Base-by-base conservation (phyloP, 2,888 invertebrate species). In the Agrochola lota region DNA sequence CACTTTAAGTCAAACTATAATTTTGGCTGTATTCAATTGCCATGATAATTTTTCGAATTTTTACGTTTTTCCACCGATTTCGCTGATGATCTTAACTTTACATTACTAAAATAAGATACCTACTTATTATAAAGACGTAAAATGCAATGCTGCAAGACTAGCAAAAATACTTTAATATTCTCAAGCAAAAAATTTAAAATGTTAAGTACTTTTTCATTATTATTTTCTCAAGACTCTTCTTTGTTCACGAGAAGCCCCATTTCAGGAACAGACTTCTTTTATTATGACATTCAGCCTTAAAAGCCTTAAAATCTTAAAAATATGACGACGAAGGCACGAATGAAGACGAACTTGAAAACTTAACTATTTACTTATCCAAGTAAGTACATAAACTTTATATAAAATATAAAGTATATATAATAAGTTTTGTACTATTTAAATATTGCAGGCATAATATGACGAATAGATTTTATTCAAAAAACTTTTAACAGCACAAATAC, bases 61-160 rank as follows among this genome's bases (percentile, higher is more conserved):
- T 76, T 3, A 62, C 9, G 12, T 23, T 63, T 15, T 4, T 43
- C 40, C 1, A 52, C 1, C 15, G 11, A 66, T 67, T 78, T 78
- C 11, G 1, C n/a, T n/a, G 20, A 17, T 23, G 23, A 0, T 46
- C 43, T 49, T 26, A 55, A 55, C 46, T 20, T 20, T 35, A 49
- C 12, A 62, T 23, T 46, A 60, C 30, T 63, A 20, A 66, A 64
- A 59, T 46, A n/a, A 52, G 52, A 17, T 49, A n/a, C 8, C 6
- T 62, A 49, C 9, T 67, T 67, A 78, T 49, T 43, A 43, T 43
- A 63, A 71, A 71, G 43, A 79, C 12, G 2, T 66, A 70, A 85
- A 85, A 83, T 84, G 78, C 86, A 85, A 77, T 71, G 69, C 66
- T 81, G 78, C 79, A 75, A 66, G 87, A 87, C 88, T 88, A 87